Base-by-base conservation (phyloP, 1,140 invertebrate genomes). In the Argopecten irradians region DNA sequence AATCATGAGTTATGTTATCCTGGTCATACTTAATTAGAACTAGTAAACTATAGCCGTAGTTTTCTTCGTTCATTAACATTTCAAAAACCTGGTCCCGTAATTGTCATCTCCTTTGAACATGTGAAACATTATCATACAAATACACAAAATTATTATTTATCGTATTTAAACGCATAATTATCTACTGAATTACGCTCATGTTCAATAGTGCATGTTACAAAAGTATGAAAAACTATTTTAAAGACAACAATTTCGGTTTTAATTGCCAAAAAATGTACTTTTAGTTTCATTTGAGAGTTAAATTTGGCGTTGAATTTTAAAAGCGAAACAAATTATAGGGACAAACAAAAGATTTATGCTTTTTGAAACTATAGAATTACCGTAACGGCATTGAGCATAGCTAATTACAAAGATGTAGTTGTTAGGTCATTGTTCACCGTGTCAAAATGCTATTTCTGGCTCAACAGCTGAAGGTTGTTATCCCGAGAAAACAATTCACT, bases 231-330 rank as follows among this genome's bases (percentile, higher is more conserved):
- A 71, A 71, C 55, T n/a, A 11, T 71, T n/a, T 71, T n/a, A 71
- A 71, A 71, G 55, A 71, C 55, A 71, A 71, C n/a, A 71, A n/a
- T 71, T 71, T n/a, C 13, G 7, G n/a, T 5, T 71, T 71, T 71
- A 5, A 71, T 5, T 71, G 1, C 1, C n/a, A 11, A 28, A 71
- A 71, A 71, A 28, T 71, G 55, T 71, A n/a, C 55, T 71, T 71
- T 71, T 71, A 71, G 55, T 71, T 71, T 71, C 55, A 28, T 28
- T 71, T 71, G 55, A 11, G 22, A 71, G 8, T 71, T 71, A 28
- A 71, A 71, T 71, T 46, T 71, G 55, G 28, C 55, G 55, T 71
- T 71, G 55, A n/a, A 28, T 71, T 71, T 71, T 71, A 28, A 71
- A 71, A 71, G n/a, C 55, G n/a, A 71, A 71, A 71, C n/a, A 71